Evolutionary conservation across 2,113 vertebrate species (phyloP).

Genomic region (Philantomba maxwellii): DNA sequence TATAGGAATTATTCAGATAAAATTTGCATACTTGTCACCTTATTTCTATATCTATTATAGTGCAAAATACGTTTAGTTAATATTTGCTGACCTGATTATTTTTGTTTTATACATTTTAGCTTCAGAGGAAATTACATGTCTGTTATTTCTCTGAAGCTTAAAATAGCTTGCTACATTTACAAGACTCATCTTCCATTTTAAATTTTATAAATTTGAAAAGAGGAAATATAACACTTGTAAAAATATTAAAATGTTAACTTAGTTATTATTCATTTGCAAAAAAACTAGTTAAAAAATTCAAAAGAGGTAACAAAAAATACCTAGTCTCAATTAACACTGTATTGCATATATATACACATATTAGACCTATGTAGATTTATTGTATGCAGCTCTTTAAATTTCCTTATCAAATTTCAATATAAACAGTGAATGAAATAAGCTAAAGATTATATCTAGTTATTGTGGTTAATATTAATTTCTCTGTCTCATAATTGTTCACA

Average conservation of each 20-base stretch:
- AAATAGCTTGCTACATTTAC: background rate
- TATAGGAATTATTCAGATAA: conserved; percentile 26
- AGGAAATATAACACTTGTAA: background rate
- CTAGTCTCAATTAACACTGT: background rate
- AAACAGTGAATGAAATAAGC: background rate
- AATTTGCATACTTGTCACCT: background rate
- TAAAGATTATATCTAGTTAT: background rate
- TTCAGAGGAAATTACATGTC: background rate
- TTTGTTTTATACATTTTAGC: conserved; percentile 18
- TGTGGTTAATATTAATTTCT: conserved; percentile 3
- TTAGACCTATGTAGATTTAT: background rate
- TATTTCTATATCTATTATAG: background rate
- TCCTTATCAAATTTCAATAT: background rate
- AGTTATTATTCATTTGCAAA: background rate
- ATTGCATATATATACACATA: background rate
- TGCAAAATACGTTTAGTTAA: background rate
- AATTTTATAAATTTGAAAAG: conserved; percentile 20
- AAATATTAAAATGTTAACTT: background rate
- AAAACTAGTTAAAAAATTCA: background rate
- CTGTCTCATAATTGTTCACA: background rate
- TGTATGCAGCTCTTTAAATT: background rate
- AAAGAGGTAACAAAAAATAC: background rate
- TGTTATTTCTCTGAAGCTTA: background rate
- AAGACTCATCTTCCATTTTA: background rate
- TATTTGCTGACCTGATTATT: conserved; percentile 1